Evolutionary conservation across 2,113 vertebrate genomes (phyloP), one percentile per base, ranked within the genome.

Genomic region (Syngnathoides biaculeatus): DNA sequence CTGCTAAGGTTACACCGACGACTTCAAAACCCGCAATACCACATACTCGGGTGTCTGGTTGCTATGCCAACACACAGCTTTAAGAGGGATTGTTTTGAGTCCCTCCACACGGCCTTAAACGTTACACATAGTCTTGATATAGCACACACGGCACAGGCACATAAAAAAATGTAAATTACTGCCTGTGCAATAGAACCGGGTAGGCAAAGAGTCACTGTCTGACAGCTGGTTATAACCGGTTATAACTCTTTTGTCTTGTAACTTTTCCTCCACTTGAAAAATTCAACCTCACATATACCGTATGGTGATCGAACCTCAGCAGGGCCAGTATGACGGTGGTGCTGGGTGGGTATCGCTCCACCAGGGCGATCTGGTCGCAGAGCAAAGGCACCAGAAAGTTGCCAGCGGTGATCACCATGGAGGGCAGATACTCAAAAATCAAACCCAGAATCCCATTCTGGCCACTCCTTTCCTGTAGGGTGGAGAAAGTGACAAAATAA

Each of bases 351-450:
- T 94, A 94, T 79, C 82, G 82, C 80, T 95, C 94, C 9, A 93
- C 63, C 0, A 67, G 57, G 40, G 92, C 91, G 0, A 95, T 82
- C 65, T 93, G 68, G 64, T 90, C 90, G 75, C 94, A 94, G 69
- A 94, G 66, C 1, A 89, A 53, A 0, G 95, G 95, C 61, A 96
- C 90, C 68, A 96, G 8, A 9, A 95, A 91, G 87, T 96, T 96
- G 69, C 88, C 91, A 0, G n/a, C 40, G 0, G 93, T 94, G 84
- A 96, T 95, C 79, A 93, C 93, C 6, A 93, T 90, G 61, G 95
- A 96, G 0, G 95, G 94, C 0, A 97, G 89, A 68, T 93, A 97
- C 65, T 93, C 71, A 19, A 91, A 84, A 60, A 89, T 1, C 12
- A 97, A 85, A 22, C 84, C 83, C 45, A 91, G 42, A 30, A 94